These are phyloP conservation scores for Acanthisitta chloris DNA, from an alignment of 2,113 vertebrate species.

Conservation along the genomic window DNA sequence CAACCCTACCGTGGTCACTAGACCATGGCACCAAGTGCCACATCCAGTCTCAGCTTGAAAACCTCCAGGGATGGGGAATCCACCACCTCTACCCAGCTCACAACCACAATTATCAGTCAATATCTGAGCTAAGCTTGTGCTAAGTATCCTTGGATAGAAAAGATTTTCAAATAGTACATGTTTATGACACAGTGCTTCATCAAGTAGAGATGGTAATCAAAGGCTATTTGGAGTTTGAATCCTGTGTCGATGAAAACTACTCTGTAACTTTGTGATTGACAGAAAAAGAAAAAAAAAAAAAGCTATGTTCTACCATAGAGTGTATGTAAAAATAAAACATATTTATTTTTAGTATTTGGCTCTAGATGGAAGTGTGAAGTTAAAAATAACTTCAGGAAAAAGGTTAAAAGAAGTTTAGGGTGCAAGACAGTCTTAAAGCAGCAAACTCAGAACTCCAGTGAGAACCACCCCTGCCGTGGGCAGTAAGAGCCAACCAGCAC, in stretches of 20 bases:
- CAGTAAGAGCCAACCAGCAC: neutral
- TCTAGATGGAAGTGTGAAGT: neutral
- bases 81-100: neutral
- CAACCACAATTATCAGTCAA: neutral
- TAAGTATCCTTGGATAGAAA: neutral
- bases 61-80: no score
- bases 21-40: no score
- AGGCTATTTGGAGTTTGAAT: neutral
- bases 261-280: neutral
- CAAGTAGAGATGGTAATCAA: neutral
- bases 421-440: neutral
- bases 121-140: neutral
- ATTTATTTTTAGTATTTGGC: slow-evolving; percentile 45
- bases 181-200: neutral
- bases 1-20: no score
- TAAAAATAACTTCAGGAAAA: slow-evolving; percentile 27
- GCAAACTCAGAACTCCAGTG: neutral
- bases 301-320: neutral
- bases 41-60: no score
- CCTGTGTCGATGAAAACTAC: neutral
- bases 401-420: neutral
- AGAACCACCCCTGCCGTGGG: neutral
- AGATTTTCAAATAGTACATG: neutral
- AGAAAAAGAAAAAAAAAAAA: neutral
- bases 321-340: neutral